Evolutionary conservation across 2,797 vertebrate species (phyloP).

Genomic region (Naso thynnoides): DNA sequence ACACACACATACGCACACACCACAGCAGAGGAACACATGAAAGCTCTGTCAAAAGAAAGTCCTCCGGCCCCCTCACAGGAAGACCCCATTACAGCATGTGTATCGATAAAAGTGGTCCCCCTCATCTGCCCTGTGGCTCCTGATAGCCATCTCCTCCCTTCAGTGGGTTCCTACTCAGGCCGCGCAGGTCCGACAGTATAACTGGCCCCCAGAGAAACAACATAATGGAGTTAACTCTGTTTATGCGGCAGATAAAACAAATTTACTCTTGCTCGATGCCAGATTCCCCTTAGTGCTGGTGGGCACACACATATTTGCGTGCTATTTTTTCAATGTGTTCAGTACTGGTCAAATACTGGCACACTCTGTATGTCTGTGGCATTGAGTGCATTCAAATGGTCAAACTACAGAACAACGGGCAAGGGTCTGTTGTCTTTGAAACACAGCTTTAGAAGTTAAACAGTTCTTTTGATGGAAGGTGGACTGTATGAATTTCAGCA

Average conservation of each 20-base stretch:
- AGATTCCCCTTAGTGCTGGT: constrained; percentile 58
- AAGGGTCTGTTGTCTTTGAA: neutral
- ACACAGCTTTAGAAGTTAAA: neutral
- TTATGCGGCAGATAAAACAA: constrained; percentile 72
- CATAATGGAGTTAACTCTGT: constrained; percentile 73
- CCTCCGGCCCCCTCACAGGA: constrained; percentile 76
- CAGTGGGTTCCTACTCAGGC: constrained; percentile 74
- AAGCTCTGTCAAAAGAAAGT: constrained; percentile 69
- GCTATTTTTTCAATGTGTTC: constrained; percentile 39
- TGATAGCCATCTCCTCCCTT: constrained; percentile 82
- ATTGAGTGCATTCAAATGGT: neutral
- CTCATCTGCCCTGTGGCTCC: constrained; percentile 65
- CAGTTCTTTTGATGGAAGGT: neutral
- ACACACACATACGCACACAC: constrained; percentile 47
- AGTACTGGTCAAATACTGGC: constrained; percentile 23
- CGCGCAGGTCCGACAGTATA: constrained; percentile 62
- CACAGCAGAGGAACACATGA: constrained; percentile 54
- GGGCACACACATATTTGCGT: constrained; percentile 43
- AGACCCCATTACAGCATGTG: constrained; percentile 71
- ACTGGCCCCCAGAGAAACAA: constrained; percentile 67
- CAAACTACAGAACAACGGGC: constrained; percentile 3
- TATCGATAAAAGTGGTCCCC: constrained; percentile 67
- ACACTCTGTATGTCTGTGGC: constrained; percentile 15
- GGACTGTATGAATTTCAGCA: too few species aligned
- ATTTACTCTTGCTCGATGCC: constrained; percentile 66